Conservation (phyloP, 30 jellyfish, hydroid and myxozoan species). For the Cassiopea andromeda region DNA sequence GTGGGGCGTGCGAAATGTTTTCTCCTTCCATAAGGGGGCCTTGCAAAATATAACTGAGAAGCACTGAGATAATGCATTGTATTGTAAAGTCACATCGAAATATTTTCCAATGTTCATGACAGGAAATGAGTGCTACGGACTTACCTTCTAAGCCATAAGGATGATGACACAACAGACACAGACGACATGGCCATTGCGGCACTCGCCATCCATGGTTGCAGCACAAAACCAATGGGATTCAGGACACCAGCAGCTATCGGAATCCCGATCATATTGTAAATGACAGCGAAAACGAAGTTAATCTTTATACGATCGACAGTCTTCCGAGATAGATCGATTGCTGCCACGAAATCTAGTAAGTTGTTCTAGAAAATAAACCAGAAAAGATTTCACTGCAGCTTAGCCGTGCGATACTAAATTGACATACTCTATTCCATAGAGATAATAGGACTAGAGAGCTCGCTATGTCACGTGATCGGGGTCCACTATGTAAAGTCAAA, state of each 20-base stretch:
- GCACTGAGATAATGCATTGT: background rate
- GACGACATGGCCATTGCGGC: constrained; percentile 99
- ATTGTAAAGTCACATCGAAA: background rate
- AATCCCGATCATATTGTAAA: constrained; percentile 94
- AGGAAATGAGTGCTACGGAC: background rate
- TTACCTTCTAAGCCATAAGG: constrained; percentile 95
- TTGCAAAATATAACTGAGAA: too few relatives aligned
- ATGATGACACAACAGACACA: constrained; percentile 95
- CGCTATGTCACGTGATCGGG: too few relatives aligned
- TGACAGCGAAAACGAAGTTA: constrained; percentile 92
- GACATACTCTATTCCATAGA: too few relatives aligned
- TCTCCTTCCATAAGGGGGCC: too few relatives aligned
- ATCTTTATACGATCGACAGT: constrained; percentile 89
- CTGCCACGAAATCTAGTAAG: constrained; percentile 96
- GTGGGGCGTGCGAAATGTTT: too few relatives aligned
- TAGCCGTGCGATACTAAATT: too few relatives aligned
- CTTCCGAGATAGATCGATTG: constrained; percentile 89
- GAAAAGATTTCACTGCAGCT: too few relatives aligned
- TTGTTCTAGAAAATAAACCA: constrained; percentile 69
- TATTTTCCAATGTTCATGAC: background rate
- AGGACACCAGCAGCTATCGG: constrained; percentile 99
- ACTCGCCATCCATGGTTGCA: constrained; percentile 99
- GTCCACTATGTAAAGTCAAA: too few relatives aligned
- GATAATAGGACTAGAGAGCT: too few relatives aligned
- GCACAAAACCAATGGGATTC: constrained; percentile 88